Evolutionary conservation across 2,888 invertebrate species (phyloP), one percentile per base, ranked within the genome.

Genomic region (Stegophylla sp.): DNA sequence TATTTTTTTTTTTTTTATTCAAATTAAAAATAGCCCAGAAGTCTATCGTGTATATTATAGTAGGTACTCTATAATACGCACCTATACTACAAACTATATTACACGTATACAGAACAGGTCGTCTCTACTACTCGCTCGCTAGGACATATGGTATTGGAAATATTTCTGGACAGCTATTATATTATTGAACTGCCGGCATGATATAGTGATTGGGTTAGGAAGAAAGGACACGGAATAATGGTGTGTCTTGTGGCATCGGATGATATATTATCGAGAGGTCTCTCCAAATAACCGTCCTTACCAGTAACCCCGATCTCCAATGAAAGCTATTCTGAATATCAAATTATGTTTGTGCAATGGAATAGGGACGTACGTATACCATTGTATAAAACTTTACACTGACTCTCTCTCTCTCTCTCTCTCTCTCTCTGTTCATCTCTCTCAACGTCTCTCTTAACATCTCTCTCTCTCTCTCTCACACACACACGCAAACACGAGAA

Each of bases 251-350:
- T 67, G 56, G 28, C 23, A 41, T 15, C 23, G 56, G 28, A 77
- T 77, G 76, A 77, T 67, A 28, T 77, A 77, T n/a, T n/a, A n/a
- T 67, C 20, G 67, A 67, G 26, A 67, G 67, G 67, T 77, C 56
- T 77, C 4, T 59, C 20, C 43, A 43, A 67, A 56, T 77, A 67
- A 56, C n/a, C 13, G 20, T 67, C 45, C 61, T 67, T 67, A 63
- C 67, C 12, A 59, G n/a, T 59, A 63, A 59, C 43, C 45, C 56
- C 53, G 34, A 15, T 43, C 23, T 41, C 13, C 17, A 67, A 67
- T n/a, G 67, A 67, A 64, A 67, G 43, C 56, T 77, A 77, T 77
- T 67, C 67, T 77, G 67, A 67, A 67, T 67, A 67, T 77, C 26
- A 77, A 77, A 77, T 77, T 77, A 67, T 67, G 12, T 67, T 43